These are phyloP conservation scores for Mionectes olivaceus DNA, from an alignment of 2,797 vertebrate genomes.

Conservation along the genomic window DNA sequence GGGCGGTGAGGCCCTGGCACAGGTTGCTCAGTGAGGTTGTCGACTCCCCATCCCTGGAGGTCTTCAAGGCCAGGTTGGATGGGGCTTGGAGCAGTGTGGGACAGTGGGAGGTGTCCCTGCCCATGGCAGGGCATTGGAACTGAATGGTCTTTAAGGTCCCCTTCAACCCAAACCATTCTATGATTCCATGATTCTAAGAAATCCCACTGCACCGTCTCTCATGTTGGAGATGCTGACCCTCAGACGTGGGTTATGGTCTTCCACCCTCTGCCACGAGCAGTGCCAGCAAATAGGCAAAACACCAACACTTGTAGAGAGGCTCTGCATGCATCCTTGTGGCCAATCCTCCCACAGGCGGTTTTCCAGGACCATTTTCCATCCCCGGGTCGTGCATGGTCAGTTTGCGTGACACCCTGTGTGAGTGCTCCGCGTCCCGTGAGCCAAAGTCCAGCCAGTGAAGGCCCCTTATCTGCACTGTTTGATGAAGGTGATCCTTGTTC, in stretches of 20 bases:
- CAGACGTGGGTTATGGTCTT: not conserved
- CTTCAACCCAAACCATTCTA: not conserved
- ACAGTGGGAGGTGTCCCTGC: accelerated
- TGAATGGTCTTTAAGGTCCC: accelerated
- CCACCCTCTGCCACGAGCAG: not conserved
- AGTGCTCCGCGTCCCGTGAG: not conserved
- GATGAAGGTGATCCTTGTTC: conserved; percentile 38
- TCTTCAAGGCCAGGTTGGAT: accelerated
- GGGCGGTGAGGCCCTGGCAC: accelerated
- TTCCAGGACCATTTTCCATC: not conserved
- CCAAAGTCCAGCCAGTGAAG: conserved; percentile 17
- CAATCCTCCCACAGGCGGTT: not conserved
- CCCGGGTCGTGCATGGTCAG: accelerated
- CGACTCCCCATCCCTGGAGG: not conserved
- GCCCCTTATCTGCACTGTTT: conserved; percentile 52
- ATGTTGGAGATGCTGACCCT: accelerated
- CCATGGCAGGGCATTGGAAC: accelerated
- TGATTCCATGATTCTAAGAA: accelerated
- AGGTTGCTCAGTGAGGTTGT: not conserved
- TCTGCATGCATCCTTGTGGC: not conserved
- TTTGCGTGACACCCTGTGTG: not conserved
- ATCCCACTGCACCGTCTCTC: accelerated
- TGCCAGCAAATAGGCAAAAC: not conserved
- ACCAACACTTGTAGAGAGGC: not conserved
- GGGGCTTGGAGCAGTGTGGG: accelerated